phyloP scores from a whole-genome alignment of 2,888 invertebrate genomes.

The Ophion slaviceki region DNA sequence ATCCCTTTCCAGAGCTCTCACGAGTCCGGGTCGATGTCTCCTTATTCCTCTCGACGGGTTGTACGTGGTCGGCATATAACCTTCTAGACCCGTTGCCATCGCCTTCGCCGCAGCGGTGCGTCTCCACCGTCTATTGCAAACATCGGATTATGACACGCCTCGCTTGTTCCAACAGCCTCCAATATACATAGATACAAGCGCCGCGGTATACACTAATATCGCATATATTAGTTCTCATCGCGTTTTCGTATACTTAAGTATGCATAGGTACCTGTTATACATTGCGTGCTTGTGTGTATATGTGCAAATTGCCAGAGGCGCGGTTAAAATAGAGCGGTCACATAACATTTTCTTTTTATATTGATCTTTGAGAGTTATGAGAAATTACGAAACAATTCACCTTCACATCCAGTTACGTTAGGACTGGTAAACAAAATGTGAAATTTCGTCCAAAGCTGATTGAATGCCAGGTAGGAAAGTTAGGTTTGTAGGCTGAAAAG shows the following conservation, averaged over 20 bases:
- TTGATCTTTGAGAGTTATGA: background rate
- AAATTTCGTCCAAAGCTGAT: background rate
- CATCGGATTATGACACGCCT: constrained; percentile 67
- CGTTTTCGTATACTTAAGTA: constrained; percentile 48
- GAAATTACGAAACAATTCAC: background rate
- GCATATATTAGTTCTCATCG: constrained; percentile 52
- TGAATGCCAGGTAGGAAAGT: background rate
- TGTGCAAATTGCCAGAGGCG: background rate
- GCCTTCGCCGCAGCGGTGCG: constrained; percentile 43
- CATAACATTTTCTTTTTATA: background rate
- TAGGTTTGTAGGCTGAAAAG: background rate
- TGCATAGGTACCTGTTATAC: constrained; percentile 23
- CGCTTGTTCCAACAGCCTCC: constrained; percentile 61
- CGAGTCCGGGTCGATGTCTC: constrained; percentile 64
- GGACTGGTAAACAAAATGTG: background rate
- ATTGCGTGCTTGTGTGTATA: background rate
- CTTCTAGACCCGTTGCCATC: constrained; percentile 19
- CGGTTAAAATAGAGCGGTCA: background rate
- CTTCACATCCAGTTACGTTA: background rate
- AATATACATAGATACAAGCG: constrained; percentile 40
- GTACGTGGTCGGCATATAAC: constrained; percentile 64
- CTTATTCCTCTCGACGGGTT: constrained; percentile 62
- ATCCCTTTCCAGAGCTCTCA: constrained; percentile 31
- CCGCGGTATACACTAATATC: constrained; percentile 26
- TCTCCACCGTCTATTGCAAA: constrained; percentile 64